Evolutionary conservation across 2,113 vertebrate genomes (phyloP).

Genomic region (Heterocephalus glaber): DNA sequence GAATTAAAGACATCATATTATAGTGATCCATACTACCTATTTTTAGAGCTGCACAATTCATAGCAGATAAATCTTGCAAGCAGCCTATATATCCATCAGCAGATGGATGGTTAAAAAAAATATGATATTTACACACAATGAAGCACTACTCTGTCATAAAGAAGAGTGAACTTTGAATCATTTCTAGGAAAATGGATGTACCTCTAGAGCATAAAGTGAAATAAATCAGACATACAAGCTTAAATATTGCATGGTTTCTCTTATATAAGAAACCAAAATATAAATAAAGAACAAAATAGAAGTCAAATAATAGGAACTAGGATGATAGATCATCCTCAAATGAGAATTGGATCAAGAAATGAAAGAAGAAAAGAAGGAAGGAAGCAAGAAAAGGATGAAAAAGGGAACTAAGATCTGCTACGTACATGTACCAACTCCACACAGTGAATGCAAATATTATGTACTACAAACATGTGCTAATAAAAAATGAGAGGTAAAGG

Average conservation of each 20-base stretch:
- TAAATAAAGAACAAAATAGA: background rate
- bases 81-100: background rate
- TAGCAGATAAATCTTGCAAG: background rate
- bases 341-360: background rate
- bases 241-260: background rate
- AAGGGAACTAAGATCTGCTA: background rate
- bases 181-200: background rate
- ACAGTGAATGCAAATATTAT: background rate
- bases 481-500: background rate
- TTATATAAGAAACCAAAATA: background rate
- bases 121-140: background rate
- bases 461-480: background rate
- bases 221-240: background rate
- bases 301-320: background rate
- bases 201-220: background rate
- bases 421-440: background rate
- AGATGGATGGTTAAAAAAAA: background rate
- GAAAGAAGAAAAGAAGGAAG: background rate
- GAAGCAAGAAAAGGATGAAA: background rate
- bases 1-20: background rate
- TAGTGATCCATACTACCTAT: background rate
- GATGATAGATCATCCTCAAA: background rate
- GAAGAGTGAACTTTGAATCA: background rate
- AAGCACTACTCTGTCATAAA: background rate
- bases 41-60: background rate